These are phyloP conservation scores for Lamproptera curius DNA, from an alignment of 2,888 invertebrate species.

Conservation along the genomic window DNA sequence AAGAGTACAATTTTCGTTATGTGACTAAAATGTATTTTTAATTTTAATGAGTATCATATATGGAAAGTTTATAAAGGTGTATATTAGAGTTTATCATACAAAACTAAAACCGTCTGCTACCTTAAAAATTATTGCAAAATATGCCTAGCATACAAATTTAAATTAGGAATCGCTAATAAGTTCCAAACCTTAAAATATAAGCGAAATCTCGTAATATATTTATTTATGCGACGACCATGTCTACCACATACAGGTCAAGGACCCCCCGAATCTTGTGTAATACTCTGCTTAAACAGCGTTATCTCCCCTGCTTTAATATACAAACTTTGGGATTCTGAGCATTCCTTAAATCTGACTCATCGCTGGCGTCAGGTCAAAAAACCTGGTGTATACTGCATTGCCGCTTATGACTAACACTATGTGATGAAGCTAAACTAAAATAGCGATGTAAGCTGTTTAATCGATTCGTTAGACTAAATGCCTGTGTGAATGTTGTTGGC, in stretches of 20 bases:
- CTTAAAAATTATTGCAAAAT: no score
- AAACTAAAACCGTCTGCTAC: no score
- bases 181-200: no score
- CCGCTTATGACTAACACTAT: slow-evolving; percentile 6
- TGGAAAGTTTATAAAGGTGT: no score
- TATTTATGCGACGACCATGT: not conserved
- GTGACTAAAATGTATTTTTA: no score
- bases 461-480: slow-evolving; percentile 5
- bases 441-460: slow-evolving; percentile 10
- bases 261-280: not conserved
- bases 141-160: no score
- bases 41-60: no score
- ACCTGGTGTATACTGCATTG: slow-evolving; percentile 11
- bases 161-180: no score
- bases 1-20: no score
- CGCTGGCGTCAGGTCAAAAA: slow-evolving; percentile 16
- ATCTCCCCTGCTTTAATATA: slow-evolving; percentile 8
- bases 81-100: no score
- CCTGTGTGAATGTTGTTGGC: slow-evolving; percentile 11
- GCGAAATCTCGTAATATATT: not conserved
- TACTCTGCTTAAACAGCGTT: slow-evolving; percentile 7
- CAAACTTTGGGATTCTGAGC: slow-evolving; percentile 12
- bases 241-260: not conserved
- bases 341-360: slow-evolving; percentile 10
- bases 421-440: slow-evolving; percentile 4